Evolutionary conservation across 2,113 vertebrate species (phyloP).

Genomic region (Oncorhynchus masou): DNA sequence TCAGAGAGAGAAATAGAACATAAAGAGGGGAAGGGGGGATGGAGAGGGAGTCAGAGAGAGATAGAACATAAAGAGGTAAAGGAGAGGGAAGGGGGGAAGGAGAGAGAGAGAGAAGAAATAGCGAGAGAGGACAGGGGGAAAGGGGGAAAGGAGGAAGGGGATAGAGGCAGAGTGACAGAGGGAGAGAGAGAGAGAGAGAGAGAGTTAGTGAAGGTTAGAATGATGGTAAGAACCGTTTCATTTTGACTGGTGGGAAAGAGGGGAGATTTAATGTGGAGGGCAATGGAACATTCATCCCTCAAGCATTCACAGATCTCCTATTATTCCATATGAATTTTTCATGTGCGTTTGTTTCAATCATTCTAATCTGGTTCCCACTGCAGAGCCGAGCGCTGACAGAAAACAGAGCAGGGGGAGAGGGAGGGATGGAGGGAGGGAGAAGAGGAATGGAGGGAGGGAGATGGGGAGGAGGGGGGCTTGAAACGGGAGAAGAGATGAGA

Average conservation of each 20-base stretch:
- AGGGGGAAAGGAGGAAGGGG: conserved; percentile 12
- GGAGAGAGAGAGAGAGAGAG: conserved; percentile 51
- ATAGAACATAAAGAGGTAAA: too few species aligned
- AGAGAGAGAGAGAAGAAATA: conserved; percentile 7
- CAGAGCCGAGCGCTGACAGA: conserved; percentile 62
- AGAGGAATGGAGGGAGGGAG: conserved; percentile 17
- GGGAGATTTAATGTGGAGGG: conserved; percentile 73
- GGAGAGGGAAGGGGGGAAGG: too few species aligned
- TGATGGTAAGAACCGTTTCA: conserved; percentile 76
- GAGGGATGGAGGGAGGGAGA: neutral
- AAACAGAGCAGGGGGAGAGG: conserved; percentile 55
- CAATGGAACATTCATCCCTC: conserved; percentile 76
- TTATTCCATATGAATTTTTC: conserved; percentile 81
- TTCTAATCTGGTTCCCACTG: conserved; percentile 74
- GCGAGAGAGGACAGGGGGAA: conserved; percentile 2
- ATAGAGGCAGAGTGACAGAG: conserved; percentile 58
- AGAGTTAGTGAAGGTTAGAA: conserved; percentile 73
- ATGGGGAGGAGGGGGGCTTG: conserved; percentile 36
- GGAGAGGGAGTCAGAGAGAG: too few species aligned
- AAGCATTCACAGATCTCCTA: conserved; percentile 74
- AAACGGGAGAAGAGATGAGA: conserved; percentile 28
- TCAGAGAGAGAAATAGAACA: too few species aligned
- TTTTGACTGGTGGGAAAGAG: conserved; percentile 71
- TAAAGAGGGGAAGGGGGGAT: neutral
- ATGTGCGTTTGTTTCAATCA: conserved; percentile 81